phyloP scores from a whole-genome alignment of 2,113 vertebrate species.

The Callionymus lyra region DNA sequence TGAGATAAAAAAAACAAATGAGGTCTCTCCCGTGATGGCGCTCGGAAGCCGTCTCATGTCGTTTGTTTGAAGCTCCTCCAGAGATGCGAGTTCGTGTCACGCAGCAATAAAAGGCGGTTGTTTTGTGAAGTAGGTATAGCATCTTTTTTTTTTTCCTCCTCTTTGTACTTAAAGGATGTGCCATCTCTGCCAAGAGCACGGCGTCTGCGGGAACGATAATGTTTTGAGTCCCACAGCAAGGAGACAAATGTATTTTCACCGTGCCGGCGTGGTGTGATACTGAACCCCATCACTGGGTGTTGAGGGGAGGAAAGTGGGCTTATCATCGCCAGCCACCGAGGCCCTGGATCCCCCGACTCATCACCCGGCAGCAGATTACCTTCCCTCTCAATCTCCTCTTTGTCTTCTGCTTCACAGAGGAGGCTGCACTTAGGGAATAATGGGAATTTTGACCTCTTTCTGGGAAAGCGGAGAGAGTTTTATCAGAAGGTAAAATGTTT shows the following conservation, averaged over 20 bases:
- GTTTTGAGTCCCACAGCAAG: slow-evolving; percentile 9
- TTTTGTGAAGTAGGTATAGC: slow-evolving; percentile 3
- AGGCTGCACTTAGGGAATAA: slow-evolving; percentile 27
- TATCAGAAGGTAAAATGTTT: too few relatives aligned
- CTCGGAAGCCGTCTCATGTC: too few relatives aligned
- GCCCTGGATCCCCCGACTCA: slow-evolving; percentile 44
- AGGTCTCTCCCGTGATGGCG: neutral
- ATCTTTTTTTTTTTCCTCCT: slow-evolving; percentile 1
- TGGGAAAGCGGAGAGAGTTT: slow-evolving; percentile 6
- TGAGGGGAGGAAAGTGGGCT: slow-evolving; percentile 34
- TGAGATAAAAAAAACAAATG: neutral
- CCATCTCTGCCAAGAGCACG: slow-evolving; percentile 5
- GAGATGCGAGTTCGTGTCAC: neutral
- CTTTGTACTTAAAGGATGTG: slow-evolving; percentile 1
- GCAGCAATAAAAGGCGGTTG: slow-evolving; percentile 7
- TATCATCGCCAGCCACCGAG: slow-evolving; percentile 40
- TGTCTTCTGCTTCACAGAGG: slow-evolving; percentile 26
- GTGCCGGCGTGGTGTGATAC: slow-evolving; percentile 10
- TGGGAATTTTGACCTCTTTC: slow-evolving; percentile 11
- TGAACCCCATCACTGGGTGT: slow-evolving; percentile 23
- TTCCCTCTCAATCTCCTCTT: slow-evolving; percentile 33
- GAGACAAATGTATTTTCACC: slow-evolving; percentile 29
- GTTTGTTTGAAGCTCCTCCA: neutral
- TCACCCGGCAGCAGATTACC: slow-evolving; percentile 43
- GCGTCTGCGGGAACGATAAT: slow-evolving; percentile 25